phyloP scores from a whole-genome alignment of 1,140 invertebrate genomes.

The Alviniconcha marisindica region DNA sequence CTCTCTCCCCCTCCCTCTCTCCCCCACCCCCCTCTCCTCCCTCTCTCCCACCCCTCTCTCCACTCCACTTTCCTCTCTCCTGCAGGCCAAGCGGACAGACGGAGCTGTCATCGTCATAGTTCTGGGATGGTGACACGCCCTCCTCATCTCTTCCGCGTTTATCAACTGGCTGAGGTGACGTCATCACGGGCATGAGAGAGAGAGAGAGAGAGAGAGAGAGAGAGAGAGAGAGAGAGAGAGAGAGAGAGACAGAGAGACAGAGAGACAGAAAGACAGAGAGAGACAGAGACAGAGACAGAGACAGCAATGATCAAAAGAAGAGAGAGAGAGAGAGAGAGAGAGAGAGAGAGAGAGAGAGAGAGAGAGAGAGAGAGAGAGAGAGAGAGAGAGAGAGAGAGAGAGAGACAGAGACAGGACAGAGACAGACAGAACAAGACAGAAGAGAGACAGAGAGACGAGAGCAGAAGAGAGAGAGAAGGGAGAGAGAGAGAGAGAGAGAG shows the following conservation, averaged over 20 bases:
- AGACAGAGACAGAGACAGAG: background rate
- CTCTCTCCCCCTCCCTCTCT: no score
- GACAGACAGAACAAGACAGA: background rate
- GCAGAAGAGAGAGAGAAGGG: background rate
- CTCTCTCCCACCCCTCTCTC: no score
- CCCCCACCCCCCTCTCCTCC: no score
- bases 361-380: background rate
- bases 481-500: no score
- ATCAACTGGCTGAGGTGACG: no score
- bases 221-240: background rate
- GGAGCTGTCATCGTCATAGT: no score
- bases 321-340: background rate
- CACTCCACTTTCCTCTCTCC: no score
- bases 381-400: background rate
- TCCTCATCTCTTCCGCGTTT: no score
- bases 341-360: background rate
- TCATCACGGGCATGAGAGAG: no score
- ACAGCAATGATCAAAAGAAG: background rate
- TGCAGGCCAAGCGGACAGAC: no score
- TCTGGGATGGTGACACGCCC: no score
- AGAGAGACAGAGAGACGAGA: background rate
- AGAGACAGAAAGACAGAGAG: background rate
- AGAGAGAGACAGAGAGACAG: background rate
- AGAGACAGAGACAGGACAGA: background rate
- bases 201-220: background rate